Base-by-base conservation (phyloP, 2,888 invertebrate genomes). In the Apodemia zela region DNA sequence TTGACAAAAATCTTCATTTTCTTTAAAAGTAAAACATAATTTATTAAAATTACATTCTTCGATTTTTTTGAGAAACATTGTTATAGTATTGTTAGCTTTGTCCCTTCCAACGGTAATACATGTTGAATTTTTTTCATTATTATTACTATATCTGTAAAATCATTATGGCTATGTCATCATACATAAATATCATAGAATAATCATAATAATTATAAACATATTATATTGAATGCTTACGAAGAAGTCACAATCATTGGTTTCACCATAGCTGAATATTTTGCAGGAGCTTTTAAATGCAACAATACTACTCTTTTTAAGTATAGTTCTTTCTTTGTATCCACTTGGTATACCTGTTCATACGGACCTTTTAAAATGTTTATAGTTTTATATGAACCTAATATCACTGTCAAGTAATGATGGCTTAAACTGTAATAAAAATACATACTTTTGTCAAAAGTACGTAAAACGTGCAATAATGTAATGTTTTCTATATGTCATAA, bases 371-470 rank as follows among this genome's bases (percentile, higher is more conserved):
- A 87, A 60, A 92, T 83, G 47, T 92, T 81, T 67, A 94, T 85
- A 0, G 93, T 92, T 75, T 93, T 93, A 17, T 94, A 93, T 21
- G 94, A 93, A n/a, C 97, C 97, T 57, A 96, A 79, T 11, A 96
- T 78, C 6, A 93, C 95, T 2, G 93, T 87, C 8, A 95, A 87
- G 69, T 94, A 94, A 73, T 94, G 91, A n/a, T 79, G 77, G 17
- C 80, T 72, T 35, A 94, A 80, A 60, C 95, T 95, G 74, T 69
- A 86, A 80, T 63, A 21, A 66, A 33, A 60, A 29, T 63, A 42
- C 42, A 42, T 42, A 5, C 8, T 42, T n/a, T 59, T 59, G 47
- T 21, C 11, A 18, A 38, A 11, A 17, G 17, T 59, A 38, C n/a
- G 6, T 42, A 25, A 13, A 42, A 60, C 8, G 15, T 57, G 15